Evolutionary conservation across 2,113 vertebrate species (phyloP).

Genomic region (Alces alces): DNA sequence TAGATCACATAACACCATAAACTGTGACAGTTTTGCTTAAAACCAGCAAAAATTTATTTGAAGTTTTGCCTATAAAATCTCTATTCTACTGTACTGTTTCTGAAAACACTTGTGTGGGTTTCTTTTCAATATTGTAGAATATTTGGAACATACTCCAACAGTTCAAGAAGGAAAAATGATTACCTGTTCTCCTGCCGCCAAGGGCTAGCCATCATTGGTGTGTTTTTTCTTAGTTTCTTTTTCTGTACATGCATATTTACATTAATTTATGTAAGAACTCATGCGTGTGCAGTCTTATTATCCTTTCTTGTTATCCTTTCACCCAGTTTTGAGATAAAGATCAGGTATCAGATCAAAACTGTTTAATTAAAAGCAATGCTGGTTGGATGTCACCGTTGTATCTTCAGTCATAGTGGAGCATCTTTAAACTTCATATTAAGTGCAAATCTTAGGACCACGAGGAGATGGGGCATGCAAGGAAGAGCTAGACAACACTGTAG

Average conservation of each 20-base stretch:
- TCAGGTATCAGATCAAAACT: neutral
- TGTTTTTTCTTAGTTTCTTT: neutral
- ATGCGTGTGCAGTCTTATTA: neutral
- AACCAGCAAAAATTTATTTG: neutral
- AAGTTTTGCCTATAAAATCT: neutral
- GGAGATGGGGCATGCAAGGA: neutral
- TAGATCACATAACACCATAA: slow-evolving; percentile 13
- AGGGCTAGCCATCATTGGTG: neutral
- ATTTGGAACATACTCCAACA: neutral
- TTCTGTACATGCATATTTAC: neutral
- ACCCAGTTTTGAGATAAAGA: neutral
- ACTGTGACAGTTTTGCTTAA: slow-evolving; percentile 22
- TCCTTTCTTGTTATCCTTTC: neutral
- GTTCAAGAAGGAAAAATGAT: neutral
- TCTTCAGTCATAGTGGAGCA: neutral
- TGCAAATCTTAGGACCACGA: no score
- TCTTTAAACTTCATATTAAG: neutral
- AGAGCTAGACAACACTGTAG: neutral
- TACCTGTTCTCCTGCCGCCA: neutral
- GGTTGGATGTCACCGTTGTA: neutral
- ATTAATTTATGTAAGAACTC: neutral
- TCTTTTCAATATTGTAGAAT: neutral
- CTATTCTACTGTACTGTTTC: neutral
- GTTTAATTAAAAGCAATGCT: neutral
- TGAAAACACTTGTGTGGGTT: neutral